These are phyloP conservation scores for Menidia beryllina DNA, from an alignment of 2,113 vertebrate species.

Conservation along the genomic window DNA sequence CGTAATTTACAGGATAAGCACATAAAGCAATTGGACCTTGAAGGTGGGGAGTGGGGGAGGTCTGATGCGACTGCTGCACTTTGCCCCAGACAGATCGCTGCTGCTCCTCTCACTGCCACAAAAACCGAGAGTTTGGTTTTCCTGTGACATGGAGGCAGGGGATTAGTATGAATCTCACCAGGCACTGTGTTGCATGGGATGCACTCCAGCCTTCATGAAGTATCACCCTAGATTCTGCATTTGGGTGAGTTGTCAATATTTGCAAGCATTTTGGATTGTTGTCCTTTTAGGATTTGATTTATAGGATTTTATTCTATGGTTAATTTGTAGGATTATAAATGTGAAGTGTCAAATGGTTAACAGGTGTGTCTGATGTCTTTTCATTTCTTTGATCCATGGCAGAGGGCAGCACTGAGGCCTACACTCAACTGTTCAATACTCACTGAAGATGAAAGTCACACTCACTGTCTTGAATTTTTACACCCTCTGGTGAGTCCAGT, in stretches of 20 bases:
- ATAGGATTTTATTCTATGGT: too few relatives aligned
- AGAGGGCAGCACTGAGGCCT: slow-evolving; percentile 51
- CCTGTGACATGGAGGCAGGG: slow-evolving; percentile 18
- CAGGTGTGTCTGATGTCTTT: slow-evolving; percentile 12
- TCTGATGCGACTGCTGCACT: slow-evolving; percentile 9
- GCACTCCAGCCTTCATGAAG: slow-evolving; percentile 5
- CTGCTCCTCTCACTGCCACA: slow-evolving; percentile 36
- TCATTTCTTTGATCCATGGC: slow-evolving; percentile 9
- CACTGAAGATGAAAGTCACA: slow-evolving; percentile 38
- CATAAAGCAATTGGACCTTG: slow-evolving; percentile 21
- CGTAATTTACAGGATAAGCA: slow-evolving; percentile 9
- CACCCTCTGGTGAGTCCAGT: slow-evolving; percentile 44
- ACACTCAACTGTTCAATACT: slow-evolving; percentile 19
- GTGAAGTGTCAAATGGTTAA: neutral
- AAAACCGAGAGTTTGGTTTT: slow-evolving; percentile 42
- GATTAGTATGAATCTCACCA: slow-evolving; percentile 28
- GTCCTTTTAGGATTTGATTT: too few relatives aligned
- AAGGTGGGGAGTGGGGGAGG: slow-evolving; percentile 33
- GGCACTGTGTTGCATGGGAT: slow-evolving; percentile 8
- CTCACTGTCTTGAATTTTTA: slow-evolving; percentile 9
- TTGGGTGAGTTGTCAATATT: slow-evolving; percentile 55
- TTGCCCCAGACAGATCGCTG: slow-evolving; percentile 12
- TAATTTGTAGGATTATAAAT: too few relatives aligned
- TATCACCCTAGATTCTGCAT: neutral
- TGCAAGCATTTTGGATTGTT: neutral